These are phyloP conservation scores for Brachyrhaphis roseni DNA, from an alignment of 2,797 vertebrate species.

Conservation along the genomic window DNA sequence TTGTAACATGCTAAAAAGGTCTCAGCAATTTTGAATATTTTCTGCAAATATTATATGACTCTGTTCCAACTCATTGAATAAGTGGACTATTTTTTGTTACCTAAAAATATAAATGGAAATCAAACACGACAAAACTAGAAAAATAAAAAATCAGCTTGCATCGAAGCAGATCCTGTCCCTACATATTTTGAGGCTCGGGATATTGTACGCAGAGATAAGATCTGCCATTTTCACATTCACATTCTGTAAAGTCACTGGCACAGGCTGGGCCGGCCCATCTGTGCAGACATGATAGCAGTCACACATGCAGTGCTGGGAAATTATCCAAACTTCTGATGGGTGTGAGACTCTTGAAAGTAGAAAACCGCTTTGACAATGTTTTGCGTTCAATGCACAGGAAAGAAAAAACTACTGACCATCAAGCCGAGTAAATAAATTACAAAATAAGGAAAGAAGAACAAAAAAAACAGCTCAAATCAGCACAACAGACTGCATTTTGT, in stretches of 20 bases:
- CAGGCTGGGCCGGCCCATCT: slow-evolving; percentile 57
- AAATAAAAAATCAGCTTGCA: neutral
- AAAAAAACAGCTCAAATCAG: slow-evolving; percentile 10
- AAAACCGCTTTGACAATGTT: slow-evolving; percentile 27
- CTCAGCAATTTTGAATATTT: neutral
- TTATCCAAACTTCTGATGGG: slow-evolving; percentile 39
- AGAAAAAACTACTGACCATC: slow-evolving; percentile 5
- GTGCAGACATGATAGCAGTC: slow-evolving; percentile 61
- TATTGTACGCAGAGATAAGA: slow-evolving; percentile 1
- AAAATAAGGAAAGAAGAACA: neutral
- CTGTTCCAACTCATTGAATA: neutral
- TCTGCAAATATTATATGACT: neutral
- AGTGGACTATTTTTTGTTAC: neutral
- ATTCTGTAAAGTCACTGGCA: slow-evolving; percentile 29
- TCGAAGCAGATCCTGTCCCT: neutral
- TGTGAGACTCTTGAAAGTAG: slow-evolving; percentile 35
- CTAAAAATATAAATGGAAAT: neutral
- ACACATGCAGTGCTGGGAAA: slow-evolving; percentile 50
- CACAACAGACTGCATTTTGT: neutral
- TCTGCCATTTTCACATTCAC: slow-evolving; percentile 13
- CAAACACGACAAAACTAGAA: neutral
- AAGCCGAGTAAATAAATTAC: neutral
- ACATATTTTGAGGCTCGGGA: neutral
- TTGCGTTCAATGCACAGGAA: slow-evolving; percentile 8
- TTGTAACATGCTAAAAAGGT: neutral